phyloP scores from a whole-genome alignment of 2,113 vertebrate species.

The Shinisaurus crocodilurus region DNA sequence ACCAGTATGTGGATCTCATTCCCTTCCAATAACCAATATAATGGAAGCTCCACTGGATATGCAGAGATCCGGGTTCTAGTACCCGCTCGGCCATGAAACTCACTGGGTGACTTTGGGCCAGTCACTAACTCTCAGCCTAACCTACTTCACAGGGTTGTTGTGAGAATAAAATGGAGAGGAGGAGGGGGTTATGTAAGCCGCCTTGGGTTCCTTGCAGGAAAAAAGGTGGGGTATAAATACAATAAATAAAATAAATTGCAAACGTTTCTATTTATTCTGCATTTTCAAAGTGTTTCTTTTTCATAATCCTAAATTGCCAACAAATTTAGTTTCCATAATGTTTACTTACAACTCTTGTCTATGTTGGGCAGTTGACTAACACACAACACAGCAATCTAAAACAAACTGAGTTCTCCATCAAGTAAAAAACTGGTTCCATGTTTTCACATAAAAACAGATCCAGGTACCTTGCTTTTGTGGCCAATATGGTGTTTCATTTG shows the following conservation, averaged over 20 bases:
- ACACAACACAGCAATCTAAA: no score
- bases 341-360: not conserved
- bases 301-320: not conserved
- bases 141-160: no score
- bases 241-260: no score
- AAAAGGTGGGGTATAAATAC: no score
- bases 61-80: no score
- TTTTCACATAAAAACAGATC: not conserved
- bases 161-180: no score
- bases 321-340: not conserved
- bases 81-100: no score
- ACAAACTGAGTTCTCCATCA: not conserved
- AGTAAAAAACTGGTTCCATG: not conserved
- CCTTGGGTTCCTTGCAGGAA: no score
- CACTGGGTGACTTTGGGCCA: no score
- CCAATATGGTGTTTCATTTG: not conserved
- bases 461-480: not conserved
- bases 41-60: not conserved
- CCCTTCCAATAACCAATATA: not conserved
- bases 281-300: not conserved
- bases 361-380: not conserved
- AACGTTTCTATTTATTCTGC: not conserved
- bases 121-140: no score
- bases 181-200: no score
- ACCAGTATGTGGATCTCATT: not conserved